These are phyloP conservation scores for Todiramphus chloris DNA, from an alignment of 2,113 vertebrate species.

Conservation along the genomic window DNA sequence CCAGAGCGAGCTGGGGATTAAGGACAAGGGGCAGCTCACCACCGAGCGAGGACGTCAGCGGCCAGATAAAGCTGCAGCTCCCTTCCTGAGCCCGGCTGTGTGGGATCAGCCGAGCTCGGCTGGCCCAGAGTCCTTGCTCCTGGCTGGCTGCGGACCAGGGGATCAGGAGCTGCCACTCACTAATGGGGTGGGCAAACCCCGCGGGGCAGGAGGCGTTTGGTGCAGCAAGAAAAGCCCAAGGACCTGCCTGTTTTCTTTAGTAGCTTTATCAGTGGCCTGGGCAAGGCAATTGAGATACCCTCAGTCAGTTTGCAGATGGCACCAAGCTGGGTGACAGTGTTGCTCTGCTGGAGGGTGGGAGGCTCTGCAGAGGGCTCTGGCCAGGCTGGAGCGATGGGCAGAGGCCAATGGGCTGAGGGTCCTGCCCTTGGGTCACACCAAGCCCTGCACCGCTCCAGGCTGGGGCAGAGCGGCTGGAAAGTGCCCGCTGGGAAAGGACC, in stretches of 20 bases:
- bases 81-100: background rate
- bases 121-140: background rate
- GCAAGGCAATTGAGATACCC: background rate
- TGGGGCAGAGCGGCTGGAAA: too few relatives aligned
- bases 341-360: background rate
- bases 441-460: too few relatives aligned
- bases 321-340: background rate
- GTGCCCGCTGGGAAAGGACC: too few relatives aligned
- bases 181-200: background rate
- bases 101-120: background rate
- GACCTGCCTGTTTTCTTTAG: too few relatives aligned
- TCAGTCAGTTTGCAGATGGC: background rate
- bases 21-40: background rate
- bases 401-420: background rate
- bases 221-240: background rate
- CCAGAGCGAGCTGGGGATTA: background rate
- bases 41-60: background rate
- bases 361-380: background rate
- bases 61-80: background rate
- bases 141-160: fast-evolving
- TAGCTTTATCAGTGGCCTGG: background rate
- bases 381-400: background rate
- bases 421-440: too few relatives aligned
- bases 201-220: background rate
- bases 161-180: background rate